Conservation (phyloP, 2,888 invertebrate species). For the Azorinus chamasolen region DNA sequence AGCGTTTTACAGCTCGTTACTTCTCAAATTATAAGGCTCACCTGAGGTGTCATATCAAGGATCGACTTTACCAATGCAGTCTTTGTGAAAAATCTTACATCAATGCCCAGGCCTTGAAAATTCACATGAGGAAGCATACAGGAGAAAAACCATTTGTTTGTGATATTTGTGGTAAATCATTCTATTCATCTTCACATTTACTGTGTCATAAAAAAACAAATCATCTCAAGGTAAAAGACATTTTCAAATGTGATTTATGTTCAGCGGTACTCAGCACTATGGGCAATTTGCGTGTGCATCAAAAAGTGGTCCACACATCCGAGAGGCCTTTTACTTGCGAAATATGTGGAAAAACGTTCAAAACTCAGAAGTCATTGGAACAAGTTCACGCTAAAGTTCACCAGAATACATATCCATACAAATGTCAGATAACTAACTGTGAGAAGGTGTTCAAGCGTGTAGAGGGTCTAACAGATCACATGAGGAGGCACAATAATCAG, state of each 20-base stretch:
- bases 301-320: conserved; percentile 40
- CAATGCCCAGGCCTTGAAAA: conserved; percentile 43
- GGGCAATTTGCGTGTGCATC: conserved; percentile 49
- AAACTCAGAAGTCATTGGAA: conserved; percentile 49
- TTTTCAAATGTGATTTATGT: conserved; percentile 54
- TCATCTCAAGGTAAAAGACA: conserved; percentile 30
- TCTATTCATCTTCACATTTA: conserved; percentile 39
- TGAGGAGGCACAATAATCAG: conserved; percentile 57
- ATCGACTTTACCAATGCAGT: conserved; percentile 42
- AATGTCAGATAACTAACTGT: conserved; percentile 51
- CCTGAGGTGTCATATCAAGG: conserved; percentile 51
- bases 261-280: conserved; percentile 33
- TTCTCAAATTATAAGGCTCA: conserved; percentile 50
- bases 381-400: conserved; percentile 55
- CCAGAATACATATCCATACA: conserved; percentile 35
- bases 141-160: conserved; percentile 48
- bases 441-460: conserved; percentile 46
- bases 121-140: conserved; percentile 54
- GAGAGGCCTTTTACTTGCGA: conserved; percentile 59
- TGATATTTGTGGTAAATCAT: conserved; percentile 53
- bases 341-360: conserved; percentile 61
- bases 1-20: conserved; percentile 39
- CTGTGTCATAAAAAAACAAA: conserved; percentile 38
- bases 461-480: conserved; percentile 39
- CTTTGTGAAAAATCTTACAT: conserved; percentile 52